Percentiles rank a stretch among this genome's conserved stretches.
Evolutionary conservation across 2,113 vertebrate genomes (phyloP).

Genomic region (Pseudopipra pipra): DNA sequence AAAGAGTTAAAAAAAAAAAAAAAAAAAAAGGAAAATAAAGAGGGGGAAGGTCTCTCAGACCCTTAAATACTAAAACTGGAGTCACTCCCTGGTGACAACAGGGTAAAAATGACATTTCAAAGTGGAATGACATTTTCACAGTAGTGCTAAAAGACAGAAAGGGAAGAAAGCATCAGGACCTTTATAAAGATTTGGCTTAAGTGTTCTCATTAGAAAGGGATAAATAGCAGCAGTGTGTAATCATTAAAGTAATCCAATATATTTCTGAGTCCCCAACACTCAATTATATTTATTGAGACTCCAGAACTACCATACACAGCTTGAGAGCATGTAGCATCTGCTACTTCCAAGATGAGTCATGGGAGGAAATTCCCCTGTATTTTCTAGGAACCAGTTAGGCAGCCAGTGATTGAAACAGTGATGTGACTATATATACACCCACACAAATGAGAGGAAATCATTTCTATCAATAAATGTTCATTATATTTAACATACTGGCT

Average conservation of each 20-base stretch:
- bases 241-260: not conserved
- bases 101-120: not conserved
- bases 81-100: not conserved
- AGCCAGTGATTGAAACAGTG: not conserved
- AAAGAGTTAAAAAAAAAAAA: not conserved
- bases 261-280: not conserved
- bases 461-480: not conserved
- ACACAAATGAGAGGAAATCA: not conserved
- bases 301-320: not conserved
- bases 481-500: not conserved
- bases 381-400: constrained; percentile 40
- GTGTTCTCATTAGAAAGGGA: not conserved
- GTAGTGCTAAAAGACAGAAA: not conserved
- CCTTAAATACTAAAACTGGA: not conserved
- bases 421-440: not conserved
- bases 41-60: not conserved
- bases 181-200: not conserved
- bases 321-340: not conserved
- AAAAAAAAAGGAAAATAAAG: not conserved
- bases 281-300: not conserved
- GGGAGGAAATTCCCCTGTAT: constrained; percentile 25
- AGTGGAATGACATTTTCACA: not conserved
- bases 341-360: constrained; percentile 19
- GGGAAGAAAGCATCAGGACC: not conserved
- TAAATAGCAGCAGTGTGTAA: not conserved